Evolutionary conservation across 2,113 vertebrate genomes (phyloP).

Genomic region (Odocoileus hemionus): DNA sequence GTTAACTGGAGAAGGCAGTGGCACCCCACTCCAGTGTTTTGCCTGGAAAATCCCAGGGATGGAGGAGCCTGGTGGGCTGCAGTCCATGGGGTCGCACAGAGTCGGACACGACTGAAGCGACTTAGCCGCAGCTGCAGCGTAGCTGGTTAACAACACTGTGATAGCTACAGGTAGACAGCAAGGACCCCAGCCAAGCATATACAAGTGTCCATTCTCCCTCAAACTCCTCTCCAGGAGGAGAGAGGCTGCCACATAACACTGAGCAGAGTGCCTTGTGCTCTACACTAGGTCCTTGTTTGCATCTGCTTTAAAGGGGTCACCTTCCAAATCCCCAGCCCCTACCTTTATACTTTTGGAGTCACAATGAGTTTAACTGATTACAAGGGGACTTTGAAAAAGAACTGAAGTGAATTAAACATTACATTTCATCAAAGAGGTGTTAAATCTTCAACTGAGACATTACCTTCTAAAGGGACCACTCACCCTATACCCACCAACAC

Average conservation of each 20-base stretch:
- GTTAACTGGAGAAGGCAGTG: no score
- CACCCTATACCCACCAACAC: not conserved
- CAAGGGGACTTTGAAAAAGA: not conserved
- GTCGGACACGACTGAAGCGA: no score
- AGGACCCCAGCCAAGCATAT: not conserved
- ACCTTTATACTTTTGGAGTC: not conserved
- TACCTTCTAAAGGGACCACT: not conserved
- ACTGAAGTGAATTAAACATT: not conserved
- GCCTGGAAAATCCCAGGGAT: no score
- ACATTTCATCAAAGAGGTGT: constrained; percentile 20
- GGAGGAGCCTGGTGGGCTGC: no score
- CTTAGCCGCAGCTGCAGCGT: no score
- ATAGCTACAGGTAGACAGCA: not conserved
- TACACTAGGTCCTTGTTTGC: not conserved
- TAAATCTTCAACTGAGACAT: not conserved
- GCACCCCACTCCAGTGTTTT: no score
- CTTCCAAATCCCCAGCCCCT: not conserved
- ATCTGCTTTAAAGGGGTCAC: not conserved
- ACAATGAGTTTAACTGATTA: not conserved
- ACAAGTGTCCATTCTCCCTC: not conserved
- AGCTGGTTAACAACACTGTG: not conserved
- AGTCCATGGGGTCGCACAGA: no score
- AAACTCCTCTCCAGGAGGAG: not conserved
- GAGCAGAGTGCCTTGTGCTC: not conserved
- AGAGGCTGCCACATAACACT: not conserved